Conservation (phyloP, 2,888 invertebrate species). For the Ornithoptera alexandrae region DNA sequence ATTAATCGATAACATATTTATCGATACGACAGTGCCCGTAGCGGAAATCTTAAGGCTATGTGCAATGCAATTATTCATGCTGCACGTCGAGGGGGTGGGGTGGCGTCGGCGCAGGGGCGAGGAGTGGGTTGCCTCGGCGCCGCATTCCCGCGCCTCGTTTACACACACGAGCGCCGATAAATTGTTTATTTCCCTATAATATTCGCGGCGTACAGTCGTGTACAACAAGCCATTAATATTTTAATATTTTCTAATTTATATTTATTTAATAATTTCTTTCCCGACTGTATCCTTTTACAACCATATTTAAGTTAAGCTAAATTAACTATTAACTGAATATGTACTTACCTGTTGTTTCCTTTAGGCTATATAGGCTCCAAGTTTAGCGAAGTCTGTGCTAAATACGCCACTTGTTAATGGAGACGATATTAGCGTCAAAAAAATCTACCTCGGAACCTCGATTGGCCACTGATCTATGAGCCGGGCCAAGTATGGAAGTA, state of each 20-base stretch:
- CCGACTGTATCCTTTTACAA: no score
- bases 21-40: constrained; percentile 14
- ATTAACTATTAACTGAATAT: no score
- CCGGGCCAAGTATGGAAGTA: no score
- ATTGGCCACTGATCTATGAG: no score
- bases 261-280: neutral
- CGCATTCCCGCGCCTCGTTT: constrained; percentile 27
- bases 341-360: no score
- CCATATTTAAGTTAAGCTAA: no score
- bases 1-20: constrained; percentile 16
- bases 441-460: no score
- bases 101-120: neutral
- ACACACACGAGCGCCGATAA: constrained; percentile 26
- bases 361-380: no score
- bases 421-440: no score
- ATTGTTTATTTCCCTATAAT: constrained; percentile 26
- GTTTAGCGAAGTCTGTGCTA: no score
- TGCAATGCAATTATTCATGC: constrained; percentile 23
- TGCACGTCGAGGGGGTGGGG: neutral
- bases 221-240: neutral
- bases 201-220: constrained; percentile 13
- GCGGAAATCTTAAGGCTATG: constrained; percentile 23
- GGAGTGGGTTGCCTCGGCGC: neutral
- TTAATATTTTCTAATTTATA: neutral
- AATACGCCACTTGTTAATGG: no score